Base-by-base conservation (phyloP, 23 tunicate genomes). In the Diplosoma virens region DNA sequence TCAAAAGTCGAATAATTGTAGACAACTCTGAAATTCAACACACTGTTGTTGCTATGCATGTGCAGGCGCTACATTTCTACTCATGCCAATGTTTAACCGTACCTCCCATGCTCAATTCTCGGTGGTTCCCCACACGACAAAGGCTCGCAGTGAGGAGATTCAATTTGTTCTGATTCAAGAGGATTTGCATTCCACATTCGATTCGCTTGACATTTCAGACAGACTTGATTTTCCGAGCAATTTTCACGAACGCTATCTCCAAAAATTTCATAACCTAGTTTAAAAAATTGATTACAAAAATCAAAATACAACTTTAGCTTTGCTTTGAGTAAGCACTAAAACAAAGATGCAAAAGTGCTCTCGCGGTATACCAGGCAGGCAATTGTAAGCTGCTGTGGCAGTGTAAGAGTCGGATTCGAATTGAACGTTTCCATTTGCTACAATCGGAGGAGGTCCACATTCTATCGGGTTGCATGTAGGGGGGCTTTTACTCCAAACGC, bases 401-500 rank as follows among this genome's bases (percentile, higher is more conserved):
- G 28, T 2, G 37, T 24, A 83, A 4, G 67, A 32, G 28, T 20
- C 34, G 7, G 81, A 35, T 21, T 45, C 54, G 2, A 30, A 30
- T 1, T 18, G 0, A 20, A 66, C 81, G 30, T 6, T 25, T 33
- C 88, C 88, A 53, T 89, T 68, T 50, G 50, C 71, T 0, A 83
- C 63, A 0, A 2, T 22, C 2, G 81, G 84, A 1, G 97, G 87
- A 30, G 36, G 33, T 37, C 93, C 93, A 50, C 97, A 92, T 31
- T 73, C 32, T 11, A 92, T 81, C 11, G 92, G 97, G 24, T 25
- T 67, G 67, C 97, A 92, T 14, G 25, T 52, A 1, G 97, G 97
- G 2, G 79, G 65, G 1, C 30, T 59, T 25, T 31, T 21, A 31
- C 77, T 59, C 87, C 90, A 92, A 18, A 36, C 65, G 18, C 92